Evolutionary conservation across 2,113 vertebrate genomes (phyloP).

Genomic region (Vombatus ursinus): DNA sequence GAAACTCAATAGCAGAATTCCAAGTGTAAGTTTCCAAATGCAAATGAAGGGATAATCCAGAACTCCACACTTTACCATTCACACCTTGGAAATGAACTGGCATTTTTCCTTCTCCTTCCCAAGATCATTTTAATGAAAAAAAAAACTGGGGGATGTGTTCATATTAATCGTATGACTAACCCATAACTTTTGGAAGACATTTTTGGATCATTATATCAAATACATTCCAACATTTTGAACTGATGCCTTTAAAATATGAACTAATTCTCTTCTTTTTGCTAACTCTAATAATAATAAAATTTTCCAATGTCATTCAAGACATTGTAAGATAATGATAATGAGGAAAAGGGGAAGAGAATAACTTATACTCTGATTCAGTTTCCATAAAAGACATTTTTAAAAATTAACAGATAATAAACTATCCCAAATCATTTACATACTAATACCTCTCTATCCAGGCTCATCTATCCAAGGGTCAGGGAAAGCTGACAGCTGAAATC

Average conservation of each 20-base stretch:
- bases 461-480: not conserved
- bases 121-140: constrained; percentile 18
- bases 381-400: constrained; percentile 8
- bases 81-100: not conserved
- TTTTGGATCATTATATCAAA: not conserved
- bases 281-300: not conserved
- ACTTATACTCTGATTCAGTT: not conserved
- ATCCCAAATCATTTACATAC: constrained; percentile 43
- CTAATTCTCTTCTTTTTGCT: not conserved
- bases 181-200: constrained; percentile 9
- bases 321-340: not conserved
- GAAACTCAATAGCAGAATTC: too few relatives aligned
- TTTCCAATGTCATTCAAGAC: not conserved
- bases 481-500: constrained; percentile 27
- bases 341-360: constrained; percentile 21
- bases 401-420: constrained; percentile 40
- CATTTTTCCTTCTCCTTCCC: constrained; percentile 35
- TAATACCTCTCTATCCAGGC: constrained; percentile 54
- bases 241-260: not conserved
- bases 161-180: constrained; percentile 18
- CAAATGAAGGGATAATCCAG: not conserved
- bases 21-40: too few relatives aligned
- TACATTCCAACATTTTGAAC: constrained; percentile 21
- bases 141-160: constrained; percentile 2
- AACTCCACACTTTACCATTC: constrained; percentile 3